These are phyloP conservation scores for Virgularia gustaviana DNA, from an alignment of 92 coral and sea anemone genomes.

Conservation along the genomic window DNA sequence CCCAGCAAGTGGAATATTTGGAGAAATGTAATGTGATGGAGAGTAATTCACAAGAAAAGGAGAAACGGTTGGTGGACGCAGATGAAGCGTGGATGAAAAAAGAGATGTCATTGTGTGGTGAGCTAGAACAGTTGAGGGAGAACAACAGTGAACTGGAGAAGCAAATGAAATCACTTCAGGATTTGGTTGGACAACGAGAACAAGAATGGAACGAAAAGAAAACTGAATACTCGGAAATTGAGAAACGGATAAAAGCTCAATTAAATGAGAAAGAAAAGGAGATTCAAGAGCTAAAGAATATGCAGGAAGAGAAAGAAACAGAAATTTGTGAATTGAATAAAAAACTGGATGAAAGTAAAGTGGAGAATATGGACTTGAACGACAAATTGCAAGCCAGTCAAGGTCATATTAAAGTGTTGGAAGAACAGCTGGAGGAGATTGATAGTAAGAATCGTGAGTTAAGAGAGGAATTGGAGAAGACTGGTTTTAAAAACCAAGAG, in stretches of 20 bases:
- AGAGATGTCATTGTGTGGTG: slow-evolving; percentile 1
- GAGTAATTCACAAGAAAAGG: slow-evolving; percentile 8
- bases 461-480: neutral
- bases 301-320: neutral
- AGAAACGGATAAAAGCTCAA: neutral
- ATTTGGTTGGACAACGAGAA: slow-evolving; percentile 2
- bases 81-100: slow-evolving; percentile 22
- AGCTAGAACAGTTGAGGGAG: slow-evolving; percentile 1
- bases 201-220: slow-evolving; percentile 12
- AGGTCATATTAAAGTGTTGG: neutral
- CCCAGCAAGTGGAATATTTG: slow-evolving; percentile 21
- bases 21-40: slow-evolving; percentile 11
- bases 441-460: neutral
- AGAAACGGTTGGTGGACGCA: neutral
- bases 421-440: neutral
- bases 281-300: slow-evolving; percentile 1
- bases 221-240: neutral
- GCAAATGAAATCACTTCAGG: slow-evolving; percentile 7
- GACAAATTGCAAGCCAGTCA: neutral
- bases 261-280: neutral
- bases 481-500: neutral
- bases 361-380: neutral
- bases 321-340: slow-evolving; percentile 8
- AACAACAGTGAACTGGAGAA: slow-evolving; percentile 7
- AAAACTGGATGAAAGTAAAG: neutral